These are phyloP conservation scores for Trichoplusia ni DNA, from an alignment of 1,140 invertebrate species.

Conservation along the genomic window DNA sequence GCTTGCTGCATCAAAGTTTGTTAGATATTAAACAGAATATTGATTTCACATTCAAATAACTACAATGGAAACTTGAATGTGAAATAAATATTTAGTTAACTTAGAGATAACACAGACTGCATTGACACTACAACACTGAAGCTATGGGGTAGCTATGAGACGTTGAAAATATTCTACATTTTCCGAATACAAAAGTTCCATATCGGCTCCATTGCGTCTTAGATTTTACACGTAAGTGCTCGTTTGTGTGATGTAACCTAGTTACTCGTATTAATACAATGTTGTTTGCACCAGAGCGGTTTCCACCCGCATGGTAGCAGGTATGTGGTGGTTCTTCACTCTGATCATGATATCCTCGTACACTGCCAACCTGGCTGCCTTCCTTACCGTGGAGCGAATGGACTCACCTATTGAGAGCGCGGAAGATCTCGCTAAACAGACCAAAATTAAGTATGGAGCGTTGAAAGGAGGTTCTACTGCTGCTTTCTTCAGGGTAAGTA, in stretches of 20 bases:
- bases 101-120: conserved; percentile 11
- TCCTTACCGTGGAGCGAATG: conserved; percentile 97
- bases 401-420: conserved; percentile 97
- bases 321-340: conserved; percentile 99
- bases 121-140: conserved; percentile 1
- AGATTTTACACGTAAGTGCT: too few species aligned
- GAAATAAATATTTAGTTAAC: background rate
- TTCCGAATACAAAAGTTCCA: too few species aligned
- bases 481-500: conserved; percentile 93
- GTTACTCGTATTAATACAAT: background rate
- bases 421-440: conserved; percentile 97
- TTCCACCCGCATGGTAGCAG: conserved; percentile 93
- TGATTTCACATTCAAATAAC: conserved; percentile 24
- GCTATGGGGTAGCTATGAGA: too few species aligned
- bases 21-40: conserved; percentile 37
- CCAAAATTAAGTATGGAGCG: conserved; percentile 98
- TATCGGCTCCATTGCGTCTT: too few species aligned
- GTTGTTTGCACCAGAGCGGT: conserved; percentile 85
- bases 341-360: conserved; percentile 99
- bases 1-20: conserved; percentile 80
- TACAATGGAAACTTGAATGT: background rate
- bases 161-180: too few species aligned
- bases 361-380: conserved; percentile 98
- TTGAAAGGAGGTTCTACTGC: conserved; percentile 95
- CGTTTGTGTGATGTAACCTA: background rate